Base-by-base conservation (phyloP, 2,797 vertebrate genomes). In the Hybognathus amarus region DNA sequence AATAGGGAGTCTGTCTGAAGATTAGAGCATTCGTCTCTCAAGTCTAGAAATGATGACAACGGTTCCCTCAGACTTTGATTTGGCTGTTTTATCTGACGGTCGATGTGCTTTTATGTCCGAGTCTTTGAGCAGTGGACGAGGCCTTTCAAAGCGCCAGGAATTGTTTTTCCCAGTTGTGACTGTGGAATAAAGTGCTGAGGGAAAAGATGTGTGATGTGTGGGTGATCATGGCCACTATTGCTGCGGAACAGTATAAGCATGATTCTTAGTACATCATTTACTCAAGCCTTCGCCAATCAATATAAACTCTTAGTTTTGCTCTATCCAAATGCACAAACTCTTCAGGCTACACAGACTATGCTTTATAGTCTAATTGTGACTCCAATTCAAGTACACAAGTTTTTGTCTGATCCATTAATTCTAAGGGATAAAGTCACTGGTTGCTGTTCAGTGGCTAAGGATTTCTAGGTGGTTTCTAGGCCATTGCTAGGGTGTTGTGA, bases 31-130 rank as follows among this genome's bases (percentile, higher is more conserved):
- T 68, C 12, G n/a, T 33, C 33, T 73, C 45, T 70, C 64, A 80
- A 77, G 64, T 80, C 79, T 18, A 63, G 68, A 80, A 80, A 71
- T 36, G 79, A 81, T 81, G 84, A 85, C 71, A 81, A 80, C 33
- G 24, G 71, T 69, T 56, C 33, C 33, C 42, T 68, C 79, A 36
- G 61, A 77, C 74, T 77, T 82, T 82, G 66, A 79, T 66, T 78
- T 74, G 27, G 67, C 79, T 33, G 40, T 67, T 74, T 40, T 45
- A 82, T 82, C 80, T n/a, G 20, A 27, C 27, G 36, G 47, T 33
- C 40, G 67, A 85, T 66, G 71, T 36, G 56, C 67, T 66, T 77
- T 83, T 24, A 77, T 83, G 74, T 82, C 40, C 24, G 54, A 52
- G 56, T 38, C 74, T 64, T 42, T 63, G 67, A 64, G 66, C 13